A percentile compares a stretch with the other conserved stretches of the same genome.
phyloP scores from a whole-genome alignment of 2,888 invertebrate species.

The Tinea semifulvella region DNA sequence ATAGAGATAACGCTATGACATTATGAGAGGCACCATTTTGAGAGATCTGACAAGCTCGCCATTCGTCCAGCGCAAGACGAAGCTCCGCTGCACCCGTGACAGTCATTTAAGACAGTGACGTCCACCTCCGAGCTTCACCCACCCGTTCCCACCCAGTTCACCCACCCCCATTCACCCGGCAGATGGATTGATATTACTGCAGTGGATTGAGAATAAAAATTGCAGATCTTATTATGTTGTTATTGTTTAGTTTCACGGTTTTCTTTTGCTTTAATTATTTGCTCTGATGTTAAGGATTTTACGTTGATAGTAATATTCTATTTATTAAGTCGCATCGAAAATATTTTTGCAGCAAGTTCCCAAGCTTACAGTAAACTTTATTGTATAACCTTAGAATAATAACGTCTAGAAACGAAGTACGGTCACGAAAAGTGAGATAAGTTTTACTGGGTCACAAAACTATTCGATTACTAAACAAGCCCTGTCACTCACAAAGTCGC shows the following conservation, averaged over 20 bases:
- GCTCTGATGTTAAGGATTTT: no score
- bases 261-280: neutral
- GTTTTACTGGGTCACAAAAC: no score
- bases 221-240: conserved; percentile 11
- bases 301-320: no score
- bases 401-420: no score
- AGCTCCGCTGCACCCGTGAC: conserved; percentile 58
- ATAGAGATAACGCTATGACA: neutral
- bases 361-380: no score
- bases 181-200: conserved; percentile 66
- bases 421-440: no score
- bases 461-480: no score
- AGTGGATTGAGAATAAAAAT: conserved; percentile 24
- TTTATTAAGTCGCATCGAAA: no score
- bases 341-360: no score
- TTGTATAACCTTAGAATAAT: no score
- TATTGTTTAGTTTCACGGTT: neutral
- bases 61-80: conserved; percentile 13
- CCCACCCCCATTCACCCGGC: conserved; percentile 35
- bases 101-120: conserved; percentile 66
- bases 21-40: conserved; percentile 7
- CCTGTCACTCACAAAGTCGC: no score
- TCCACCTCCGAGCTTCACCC: conserved; percentile 22
- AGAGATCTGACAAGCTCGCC: conserved; percentile 5
- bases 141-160: conserved; percentile 18